Base-by-base conservation (phyloP, 2,113 vertebrate genomes). In the Gobius niger region DNA sequence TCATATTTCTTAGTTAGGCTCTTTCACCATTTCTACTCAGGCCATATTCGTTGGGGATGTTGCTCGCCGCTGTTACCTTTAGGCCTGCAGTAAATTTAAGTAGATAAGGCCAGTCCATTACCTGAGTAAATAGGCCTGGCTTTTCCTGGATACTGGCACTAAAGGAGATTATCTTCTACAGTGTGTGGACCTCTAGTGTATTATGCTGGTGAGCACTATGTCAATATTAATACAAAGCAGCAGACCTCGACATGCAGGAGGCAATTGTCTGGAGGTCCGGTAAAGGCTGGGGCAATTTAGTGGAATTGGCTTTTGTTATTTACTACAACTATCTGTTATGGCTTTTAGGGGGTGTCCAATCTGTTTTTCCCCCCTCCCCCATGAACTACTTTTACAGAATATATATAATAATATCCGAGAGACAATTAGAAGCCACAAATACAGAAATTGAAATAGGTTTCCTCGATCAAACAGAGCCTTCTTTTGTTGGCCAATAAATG, bases 131-230 rank as follows among this genome's bases (percentile, higher is more conserved):
- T 40, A 57, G 54, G 19, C 52, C 52, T 24, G 5, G 19, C 18
- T 57, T 57, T 57, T 57, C 19, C 54, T 57, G 54, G 24, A 40
- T 40, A 57, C 54, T 12, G 13, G 11, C 54, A 5, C 54, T 57
- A 57, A 57, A 57, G 54, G 19, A 57, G 44, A 70, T 54, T 16
- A 70, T 14, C 52, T 50, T 50, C 47, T 61, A 19, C 44, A 68
- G 44, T 9, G 54, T 40, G 11, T 16, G 9, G n/a, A 41, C 24
- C 69, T 65, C 16, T 34, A 40, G 44, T 57, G 54, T 7, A 14
- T 57, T 34, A 57, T 57, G 54, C 19, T 11, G 24, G 54, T 8
- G 54, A 40, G 24, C 54, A 40, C 19, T 40, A 12, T 57, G 54
- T 57, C 54, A 57, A 57, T 57, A 57, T 57, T 40, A 40, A 34